Evolutionary conservation across 2,113 vertebrate species (phyloP).

Genomic region (Fulica atra): DNA sequence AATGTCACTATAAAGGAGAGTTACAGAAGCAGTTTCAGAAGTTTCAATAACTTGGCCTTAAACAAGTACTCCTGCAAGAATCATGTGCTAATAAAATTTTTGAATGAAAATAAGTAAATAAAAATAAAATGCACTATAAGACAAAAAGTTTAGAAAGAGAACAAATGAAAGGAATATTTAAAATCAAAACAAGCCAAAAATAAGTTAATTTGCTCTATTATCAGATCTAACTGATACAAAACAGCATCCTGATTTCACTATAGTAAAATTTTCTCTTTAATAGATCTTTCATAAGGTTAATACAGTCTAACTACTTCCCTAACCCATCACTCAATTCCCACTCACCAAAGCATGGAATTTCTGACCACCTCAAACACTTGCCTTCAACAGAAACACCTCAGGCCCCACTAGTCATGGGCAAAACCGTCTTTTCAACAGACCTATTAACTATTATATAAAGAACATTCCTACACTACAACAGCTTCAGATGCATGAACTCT

Average conservation of each 20-base stretch:
- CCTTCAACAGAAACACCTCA: background rate
- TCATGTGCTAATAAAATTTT: background rate
- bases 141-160: background rate
- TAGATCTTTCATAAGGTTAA: background rate
- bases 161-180: background rate
- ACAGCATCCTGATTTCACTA: background rate
- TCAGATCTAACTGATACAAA: background rate
- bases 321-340: background rate
- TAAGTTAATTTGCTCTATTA: background rate
- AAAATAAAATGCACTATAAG: background rate
- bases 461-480: background rate
- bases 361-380: background rate
- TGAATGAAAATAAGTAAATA: background rate
- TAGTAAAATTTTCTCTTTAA: background rate
- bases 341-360: background rate
- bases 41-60: background rate
- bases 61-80: background rate
- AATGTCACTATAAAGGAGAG: background rate
- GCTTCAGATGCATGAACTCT: background rate
- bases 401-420: background rate
- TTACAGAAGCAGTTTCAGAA: background rate
- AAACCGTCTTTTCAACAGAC: background rate
- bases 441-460: background rate
- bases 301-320: background rate
- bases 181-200: background rate